Evolutionary conservation across 2,888 invertebrate genomes (phyloP), one percentile per base, ranked within the genome.

Genomic region (Callyntrura guangdongensis): DNA sequence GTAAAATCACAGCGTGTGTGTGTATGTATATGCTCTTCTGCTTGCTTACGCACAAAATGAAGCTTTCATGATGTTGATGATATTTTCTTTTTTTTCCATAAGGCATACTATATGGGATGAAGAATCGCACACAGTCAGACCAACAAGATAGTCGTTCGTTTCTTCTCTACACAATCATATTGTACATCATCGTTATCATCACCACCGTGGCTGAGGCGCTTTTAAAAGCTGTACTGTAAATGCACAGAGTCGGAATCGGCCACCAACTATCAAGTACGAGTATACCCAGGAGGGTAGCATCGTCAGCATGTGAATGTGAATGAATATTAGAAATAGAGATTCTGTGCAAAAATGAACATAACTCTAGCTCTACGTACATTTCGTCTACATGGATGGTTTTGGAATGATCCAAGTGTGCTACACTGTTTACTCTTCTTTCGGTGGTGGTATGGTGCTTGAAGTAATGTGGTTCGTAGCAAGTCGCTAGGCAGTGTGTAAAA

Each of bases 391-490:
- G 47, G 61, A 82, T 61, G 82, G 82, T 20, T 36, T 36, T 82
- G 61, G 47, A 82, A 82, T 6, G 22, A 14, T 45, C 12, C 22
- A 12, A 64, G 56, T 36, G 14, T n/a, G 56, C n/a, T 17, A 45
- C 45, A n/a, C 45, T 45, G 17, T 27, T 53, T n/a, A 14, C 53
- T 53, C 53, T 59, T 8, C 59, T 59, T 1, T 9, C 12, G n/a
- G 49, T 81, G 59, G n/a, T 36, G 61, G 22, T 86, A 56, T 14
- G 69, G 69, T 74, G 83, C 83, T 83, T 89, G 14, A 89, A 83
- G 83, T 89, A 77, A 89, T 89, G 89, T 61, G 74, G 83, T 25
- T 74, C 69, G 45, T 56, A 59, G 77, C 89, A 85, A 84, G 89
- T 89, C 77, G 77, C 89, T 64, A 45, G 64, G 84, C 89, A 89